phyloP scores from a whole-genome alignment of 1,140 invertebrate species.

The Eciton burchellii region DNA sequence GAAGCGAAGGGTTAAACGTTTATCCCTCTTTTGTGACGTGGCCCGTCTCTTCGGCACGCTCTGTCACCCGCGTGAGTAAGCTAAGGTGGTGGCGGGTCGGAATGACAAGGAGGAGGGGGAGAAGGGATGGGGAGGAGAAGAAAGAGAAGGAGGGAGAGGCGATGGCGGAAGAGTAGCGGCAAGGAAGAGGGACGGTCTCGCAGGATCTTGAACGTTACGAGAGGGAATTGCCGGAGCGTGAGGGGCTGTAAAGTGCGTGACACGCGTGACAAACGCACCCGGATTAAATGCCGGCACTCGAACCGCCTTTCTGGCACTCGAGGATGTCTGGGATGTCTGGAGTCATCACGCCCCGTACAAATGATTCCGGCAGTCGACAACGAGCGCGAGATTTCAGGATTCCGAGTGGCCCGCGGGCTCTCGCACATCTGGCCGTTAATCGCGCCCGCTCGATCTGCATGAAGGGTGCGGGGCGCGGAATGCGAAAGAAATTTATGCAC shows the following conservation, averaged over 20 bases:
- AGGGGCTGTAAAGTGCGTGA: conserved; percentile 64
- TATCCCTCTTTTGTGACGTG: conserved; percentile 46
- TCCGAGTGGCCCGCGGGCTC: neutral
- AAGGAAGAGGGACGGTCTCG: neutral
- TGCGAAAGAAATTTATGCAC: neutral
- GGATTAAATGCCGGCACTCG: conserved; percentile 63
- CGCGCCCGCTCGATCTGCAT: neutral
- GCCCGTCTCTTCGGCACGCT: conserved; percentile 45
- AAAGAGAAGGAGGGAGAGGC: conserved; percentile 16
- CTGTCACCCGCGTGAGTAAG: conserved; percentile 61
- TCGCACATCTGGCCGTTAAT: conserved; percentile 20
- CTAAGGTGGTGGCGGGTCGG: conserved; percentile 29
- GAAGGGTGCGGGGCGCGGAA: neutral
- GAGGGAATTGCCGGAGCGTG: conserved; percentile 62
- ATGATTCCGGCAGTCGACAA: conserved; percentile 40
- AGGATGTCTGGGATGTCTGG: conserved; percentile 37
- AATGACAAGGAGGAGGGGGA: conserved; percentile 1
- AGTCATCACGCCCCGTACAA: conserved; percentile 52
- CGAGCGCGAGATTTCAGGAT: conserved; percentile 31
- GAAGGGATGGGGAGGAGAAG: too few species aligned
- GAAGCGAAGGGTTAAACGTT: conserved; percentile 54
- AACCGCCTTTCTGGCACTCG: conserved; percentile 24
- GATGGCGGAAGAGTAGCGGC: conserved; percentile 1
- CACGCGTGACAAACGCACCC: conserved; percentile 64
- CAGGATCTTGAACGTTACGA: conserved; percentile 62